phyloP scores from a whole-genome alignment of 2,797 vertebrate species.

The Xenentodon cancila region DNA sequence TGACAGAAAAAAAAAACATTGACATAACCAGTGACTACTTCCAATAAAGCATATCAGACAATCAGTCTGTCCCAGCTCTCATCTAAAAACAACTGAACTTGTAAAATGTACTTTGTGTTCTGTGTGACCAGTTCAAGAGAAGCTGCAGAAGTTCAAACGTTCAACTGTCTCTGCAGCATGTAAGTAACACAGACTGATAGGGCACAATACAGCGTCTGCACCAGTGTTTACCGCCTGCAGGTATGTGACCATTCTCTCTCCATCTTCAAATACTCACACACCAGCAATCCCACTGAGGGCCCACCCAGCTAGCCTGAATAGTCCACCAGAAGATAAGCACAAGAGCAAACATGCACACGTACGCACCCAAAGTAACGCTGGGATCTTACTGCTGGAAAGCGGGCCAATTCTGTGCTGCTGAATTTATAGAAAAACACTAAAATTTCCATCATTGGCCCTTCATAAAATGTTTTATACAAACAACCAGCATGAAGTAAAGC shows the following conservation, averaged over 20 bases:
- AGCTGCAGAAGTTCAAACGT: not conserved
- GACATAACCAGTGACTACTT: too few species aligned
- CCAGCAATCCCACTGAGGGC: conserved; percentile 27
- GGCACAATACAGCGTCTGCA: conserved; percentile 38
- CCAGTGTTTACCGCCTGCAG: conserved; percentile 53
- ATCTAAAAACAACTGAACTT: too few species aligned
- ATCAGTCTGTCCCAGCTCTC: too few species aligned
- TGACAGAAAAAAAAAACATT: too few species aligned
- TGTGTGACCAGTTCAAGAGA: not conserved
- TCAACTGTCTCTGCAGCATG: not conserved
- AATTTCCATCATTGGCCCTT: conserved; percentile 26
- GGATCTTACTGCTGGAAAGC: too few species aligned
- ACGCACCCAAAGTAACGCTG: conserved; percentile 29
- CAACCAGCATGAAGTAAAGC: conserved; percentile 25
- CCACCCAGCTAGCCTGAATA: conserved; percentile 54
- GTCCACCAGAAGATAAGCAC: conserved; percentile 60
- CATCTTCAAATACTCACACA: conserved; percentile 17
- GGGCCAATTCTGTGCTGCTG: conserved; percentile 25
- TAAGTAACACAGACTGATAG: not conserved
- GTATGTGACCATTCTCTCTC: conserved; percentile 68
- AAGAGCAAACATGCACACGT: conserved; percentile 29
- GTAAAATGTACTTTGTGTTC: not conserved
- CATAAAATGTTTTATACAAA: conserved; percentile 22
- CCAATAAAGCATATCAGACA: too few species aligned
- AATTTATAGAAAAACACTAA: conserved; percentile 12